A percentile compares a stretch with the other conserved stretches of the same genome.
phyloP scores from a whole-genome alignment of 92 coral and sea anemone genomes.

The Zoanthus sansibaricus region DNA sequence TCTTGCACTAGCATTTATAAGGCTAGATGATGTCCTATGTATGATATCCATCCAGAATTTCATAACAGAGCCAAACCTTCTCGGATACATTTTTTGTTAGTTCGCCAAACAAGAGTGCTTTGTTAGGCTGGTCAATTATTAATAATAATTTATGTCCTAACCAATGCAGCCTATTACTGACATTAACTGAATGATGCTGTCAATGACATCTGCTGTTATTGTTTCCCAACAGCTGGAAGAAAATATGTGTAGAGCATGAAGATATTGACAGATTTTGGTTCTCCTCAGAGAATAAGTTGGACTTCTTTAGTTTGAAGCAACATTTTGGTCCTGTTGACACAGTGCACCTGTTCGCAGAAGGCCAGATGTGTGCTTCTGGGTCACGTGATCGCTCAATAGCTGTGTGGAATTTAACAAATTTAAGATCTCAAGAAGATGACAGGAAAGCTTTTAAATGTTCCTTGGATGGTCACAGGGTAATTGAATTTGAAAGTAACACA shows the following conservation, averaged over 20 bases:
- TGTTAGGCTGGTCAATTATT: too few relatives aligned
- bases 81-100: too few relatives aligned
- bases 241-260: slow-evolving; percentile 86
- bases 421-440: slow-evolving; percentile 64
- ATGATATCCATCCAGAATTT: too few relatives aligned
- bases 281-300: slow-evolving; percentile 63
- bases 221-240: slow-evolving; percentile 73
- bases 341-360: slow-evolving; percentile 79
- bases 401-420: slow-evolving; percentile 70
- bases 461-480: slow-evolving; percentile 88
- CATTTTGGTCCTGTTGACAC: slow-evolving; percentile 91
- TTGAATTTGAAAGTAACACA: too few relatives aligned
- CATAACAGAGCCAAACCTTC: too few relatives aligned
- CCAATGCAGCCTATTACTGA: too few relatives aligned
- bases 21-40: too few relatives aligned
- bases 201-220: background rate
- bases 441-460: slow-evolving; percentile 73
- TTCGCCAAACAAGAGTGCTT: too few relatives aligned
- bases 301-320: slow-evolving; percentile 72
- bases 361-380: slow-evolving; percentile 82
- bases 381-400: slow-evolving; percentile 81
- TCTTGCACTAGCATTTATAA: too few relatives aligned
- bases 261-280: slow-evolving; percentile 89
- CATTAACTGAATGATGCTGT: too few relatives aligned
- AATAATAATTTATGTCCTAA: too few relatives aligned